These are phyloP conservation scores for Chaetorhynchus papuensis DNA, from an alignment of 2,113 vertebrate species.

Conservation along the genomic window DNA sequence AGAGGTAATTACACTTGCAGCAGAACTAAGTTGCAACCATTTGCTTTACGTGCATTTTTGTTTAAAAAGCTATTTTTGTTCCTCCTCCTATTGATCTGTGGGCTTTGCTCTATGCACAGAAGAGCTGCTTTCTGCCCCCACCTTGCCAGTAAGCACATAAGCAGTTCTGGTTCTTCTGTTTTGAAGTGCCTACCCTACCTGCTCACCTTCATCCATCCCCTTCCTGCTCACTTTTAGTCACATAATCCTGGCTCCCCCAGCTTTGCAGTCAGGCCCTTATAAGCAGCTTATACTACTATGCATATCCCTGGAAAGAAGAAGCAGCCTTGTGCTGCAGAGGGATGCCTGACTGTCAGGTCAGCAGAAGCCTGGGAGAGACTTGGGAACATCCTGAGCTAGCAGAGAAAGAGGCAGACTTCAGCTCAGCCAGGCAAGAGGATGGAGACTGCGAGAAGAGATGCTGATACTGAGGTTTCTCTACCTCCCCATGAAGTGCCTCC, in stretches of 20 bases:
- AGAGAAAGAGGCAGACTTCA: not conserved
- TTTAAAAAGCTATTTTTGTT: not conserved
- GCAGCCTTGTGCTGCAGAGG: not conserved
- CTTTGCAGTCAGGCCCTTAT: not conserved
- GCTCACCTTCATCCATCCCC: not conserved
- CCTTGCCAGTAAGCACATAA: not conserved
- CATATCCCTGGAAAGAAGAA: conserved; percentile 25
- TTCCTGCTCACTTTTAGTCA: conserved; percentile 23
- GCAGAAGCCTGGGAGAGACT: not conserved
- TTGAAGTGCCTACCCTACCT: not conserved
- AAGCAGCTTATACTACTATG: conserved; percentile 32
- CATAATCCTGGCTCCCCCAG: not conserved
- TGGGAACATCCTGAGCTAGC: not conserved
- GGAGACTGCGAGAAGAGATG: not conserved
- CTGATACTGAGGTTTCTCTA: conserved; percentile 63
- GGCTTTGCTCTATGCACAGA: not conserved
- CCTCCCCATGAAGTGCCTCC: conserved; percentile 91
- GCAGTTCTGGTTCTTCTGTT: not conserved
- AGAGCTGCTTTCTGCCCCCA: not conserved
- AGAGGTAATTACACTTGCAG: not conserved
- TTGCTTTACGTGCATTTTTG: not conserved
- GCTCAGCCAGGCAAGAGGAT: not conserved
- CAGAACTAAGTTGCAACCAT: not conserved
- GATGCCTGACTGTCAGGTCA: not conserved
- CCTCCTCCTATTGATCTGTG: not conserved